Base-by-base conservation (phyloP, 2,113 vertebrate species). In the Cephalophus harveyi region DNA sequence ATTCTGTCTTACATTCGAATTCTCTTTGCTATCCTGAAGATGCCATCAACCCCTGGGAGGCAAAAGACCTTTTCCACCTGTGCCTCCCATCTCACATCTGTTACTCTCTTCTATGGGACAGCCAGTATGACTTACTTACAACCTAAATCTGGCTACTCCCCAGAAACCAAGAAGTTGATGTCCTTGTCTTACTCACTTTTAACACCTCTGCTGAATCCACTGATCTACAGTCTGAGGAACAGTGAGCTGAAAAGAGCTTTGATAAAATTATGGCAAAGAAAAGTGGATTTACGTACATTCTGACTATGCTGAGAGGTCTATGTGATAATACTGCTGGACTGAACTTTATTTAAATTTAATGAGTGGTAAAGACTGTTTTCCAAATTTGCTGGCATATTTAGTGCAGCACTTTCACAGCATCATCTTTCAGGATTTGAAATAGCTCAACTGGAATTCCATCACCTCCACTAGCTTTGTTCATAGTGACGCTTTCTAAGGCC, bases 51-150 rank as follows among this genome's bases (percentile, higher is more conserved):
- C 2, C 90, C 62, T 7, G 97, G 97, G 33, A 97, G 96, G 40
- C 87, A 97, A 55, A 98, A 98, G 59, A 93, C 97, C 60, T 98
- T 98, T 60, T 98, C 97, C n/a, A 98, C 98, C 2, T 98, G 95
- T 97, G 97, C 92, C 33, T 98, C 98, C 33, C 97, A 98, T 4
- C 95, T 98, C 46, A 98, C 96, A 0, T 97, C 97, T 36, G 96
- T 98, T 2, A 98, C 90, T 36, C 85, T 98, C n/a, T 98, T 97
- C 88, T 98, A 95, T 36, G 96, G 97, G 91, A 98, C 97, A 14
- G 98, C 92, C 60, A 79, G 2, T 23, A 91, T 98, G 86, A 98
- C 97, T 14, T 98, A 98, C 19, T n/a, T 98, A 52, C 97, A 95
- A 3, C 98, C 97, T 1, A 98, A 96, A 71, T 98, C 97, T 28